These are phyloP conservation scores for Lutraria lutraria DNA, from an alignment of 2,888 invertebrate species.

Conservation along the genomic window DNA sequence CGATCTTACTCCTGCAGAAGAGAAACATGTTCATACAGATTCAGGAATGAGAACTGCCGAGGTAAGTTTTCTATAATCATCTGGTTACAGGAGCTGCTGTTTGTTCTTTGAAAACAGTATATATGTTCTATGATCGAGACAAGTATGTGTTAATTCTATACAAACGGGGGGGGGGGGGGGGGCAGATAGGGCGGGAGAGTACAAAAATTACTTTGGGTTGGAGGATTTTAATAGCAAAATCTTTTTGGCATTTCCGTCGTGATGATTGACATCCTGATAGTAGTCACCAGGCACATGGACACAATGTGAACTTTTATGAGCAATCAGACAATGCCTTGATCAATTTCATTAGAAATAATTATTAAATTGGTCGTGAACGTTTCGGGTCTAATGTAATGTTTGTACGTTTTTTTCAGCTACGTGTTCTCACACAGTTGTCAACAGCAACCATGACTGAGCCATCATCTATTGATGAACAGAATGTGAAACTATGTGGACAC, in stretches of 20 bases:
- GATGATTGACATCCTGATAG: no score
- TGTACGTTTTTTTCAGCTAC: conserved; percentile 13
- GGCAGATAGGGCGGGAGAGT: no score
- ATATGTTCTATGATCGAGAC: no score
- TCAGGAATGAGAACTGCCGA: conserved; percentile 30
- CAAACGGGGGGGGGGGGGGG: no score
- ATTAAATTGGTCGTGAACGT: neutral
- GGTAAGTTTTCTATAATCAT: neutral
- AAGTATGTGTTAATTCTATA: no score
- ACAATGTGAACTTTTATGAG: no score
- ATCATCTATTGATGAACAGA: conserved; percentile 4
- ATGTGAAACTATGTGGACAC: conserved; percentile 22
- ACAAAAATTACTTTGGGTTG: no score
- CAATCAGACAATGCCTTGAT: neutral
- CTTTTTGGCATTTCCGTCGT: no score
- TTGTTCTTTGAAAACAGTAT: neutral
- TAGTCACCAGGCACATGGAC: no score
- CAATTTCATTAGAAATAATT: neutral
- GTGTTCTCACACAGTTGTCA: conserved; percentile 18
- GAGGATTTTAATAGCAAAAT: no score
- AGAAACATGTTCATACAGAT: conserved; percentile 18
- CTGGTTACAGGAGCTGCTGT: neutral
- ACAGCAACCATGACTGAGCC: neutral
- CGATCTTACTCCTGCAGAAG: neutral
- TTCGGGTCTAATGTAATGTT: neutral